These are phyloP conservation scores for Anticlea derivata DNA, from an alignment of 2,888 invertebrate species.

Conservation along the genomic window DNA sequence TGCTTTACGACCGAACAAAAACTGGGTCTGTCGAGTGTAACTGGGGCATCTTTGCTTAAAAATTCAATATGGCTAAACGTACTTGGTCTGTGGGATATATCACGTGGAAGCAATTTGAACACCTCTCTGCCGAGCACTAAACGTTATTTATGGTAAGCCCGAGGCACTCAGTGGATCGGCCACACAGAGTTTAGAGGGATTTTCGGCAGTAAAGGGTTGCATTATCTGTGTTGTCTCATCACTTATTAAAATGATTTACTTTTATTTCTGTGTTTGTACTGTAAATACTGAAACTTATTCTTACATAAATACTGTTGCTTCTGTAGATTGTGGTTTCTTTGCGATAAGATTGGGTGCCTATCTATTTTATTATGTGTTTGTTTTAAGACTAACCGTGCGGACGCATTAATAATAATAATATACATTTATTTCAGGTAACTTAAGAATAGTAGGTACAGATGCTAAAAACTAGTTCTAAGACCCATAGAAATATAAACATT, in stretches of 20 bases:
- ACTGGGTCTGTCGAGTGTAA: constrained; percentile 34
- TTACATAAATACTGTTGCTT: neutral
- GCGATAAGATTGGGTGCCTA: too few species aligned
- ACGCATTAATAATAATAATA: too few species aligned
- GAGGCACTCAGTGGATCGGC: constrained; percentile 72
- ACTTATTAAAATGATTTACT: constrained; percentile 35
- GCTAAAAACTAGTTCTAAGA: too few species aligned
- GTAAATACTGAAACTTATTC: neutral
- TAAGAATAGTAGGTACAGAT: too few species aligned
- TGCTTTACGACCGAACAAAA: constrained; percentile 51
- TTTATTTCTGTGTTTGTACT: constrained; percentile 11
- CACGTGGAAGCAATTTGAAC: constrained; percentile 80
- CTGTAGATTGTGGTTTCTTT: too few species aligned
- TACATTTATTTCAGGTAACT: too few species aligned
- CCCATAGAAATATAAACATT: too few species aligned
- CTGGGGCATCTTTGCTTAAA: constrained; percentile 67
- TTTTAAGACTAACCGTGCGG: too few species aligned
- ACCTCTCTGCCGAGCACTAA: constrained; percentile 76
- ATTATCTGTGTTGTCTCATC: constrained; percentile 47
- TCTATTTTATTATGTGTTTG: too few species aligned
- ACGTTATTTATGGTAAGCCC: constrained; percentile 80
- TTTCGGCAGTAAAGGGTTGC: constrained; percentile 56
- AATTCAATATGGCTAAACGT: constrained; percentile 76
- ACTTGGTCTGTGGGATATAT: constrained; percentile 72
- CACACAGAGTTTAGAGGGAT: constrained; percentile 70